Percentiles rank a stretch among this genome's conserved stretches.
phyloP scores from a whole-genome alignment of 2,888 invertebrate genomes.

The Eristalis pertinax region DNA sequence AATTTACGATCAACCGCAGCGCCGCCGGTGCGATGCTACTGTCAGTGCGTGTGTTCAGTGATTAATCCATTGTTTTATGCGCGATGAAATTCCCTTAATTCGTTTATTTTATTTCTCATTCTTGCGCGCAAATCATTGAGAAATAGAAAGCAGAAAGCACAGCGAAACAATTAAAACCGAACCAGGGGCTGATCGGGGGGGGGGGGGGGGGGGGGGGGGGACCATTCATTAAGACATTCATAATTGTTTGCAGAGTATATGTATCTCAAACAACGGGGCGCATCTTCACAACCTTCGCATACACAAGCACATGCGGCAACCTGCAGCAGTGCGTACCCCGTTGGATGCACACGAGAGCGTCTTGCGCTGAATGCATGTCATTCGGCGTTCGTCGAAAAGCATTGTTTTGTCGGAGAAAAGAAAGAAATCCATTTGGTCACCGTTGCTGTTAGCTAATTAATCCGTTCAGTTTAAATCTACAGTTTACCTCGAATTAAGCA shows the following conservation, averaged over 20 bases:
- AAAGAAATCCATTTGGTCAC: not conserved
- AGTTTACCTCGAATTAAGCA: slow-evolving; percentile 17
- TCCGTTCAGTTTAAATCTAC: slow-evolving; percentile 23
- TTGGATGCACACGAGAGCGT: slow-evolving; percentile 53
- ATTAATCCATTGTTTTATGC: slow-evolving; percentile 35
- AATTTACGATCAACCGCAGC: slow-evolving; percentile 7
- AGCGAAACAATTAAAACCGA: slow-evolving; percentile 1
- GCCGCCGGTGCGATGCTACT: not conserved
- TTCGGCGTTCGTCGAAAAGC: too few species aligned
- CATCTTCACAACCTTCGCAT: not conserved
- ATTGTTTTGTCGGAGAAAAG: not conserved
- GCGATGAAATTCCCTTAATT: slow-evolving; percentile 9
- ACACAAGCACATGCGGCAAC: too few species aligned
- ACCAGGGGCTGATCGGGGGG: too few species aligned
- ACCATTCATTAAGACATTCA: not conserved
- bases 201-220: too few species aligned
- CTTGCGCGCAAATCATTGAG: slow-evolving; percentile 4
- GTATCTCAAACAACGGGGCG: not conserved
- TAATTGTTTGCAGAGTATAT: not conserved
- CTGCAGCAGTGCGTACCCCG: not conserved
- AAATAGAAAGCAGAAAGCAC: slow-evolving; percentile 23
- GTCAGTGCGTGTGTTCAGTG: slow-evolving; percentile 28
- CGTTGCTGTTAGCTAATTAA: slow-evolving; percentile 30
- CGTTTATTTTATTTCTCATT: not conserved
- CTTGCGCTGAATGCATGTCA: not conserved